Base-by-base conservation (phyloP, 2,888 invertebrate species). In the Atrina japonica region DNA sequence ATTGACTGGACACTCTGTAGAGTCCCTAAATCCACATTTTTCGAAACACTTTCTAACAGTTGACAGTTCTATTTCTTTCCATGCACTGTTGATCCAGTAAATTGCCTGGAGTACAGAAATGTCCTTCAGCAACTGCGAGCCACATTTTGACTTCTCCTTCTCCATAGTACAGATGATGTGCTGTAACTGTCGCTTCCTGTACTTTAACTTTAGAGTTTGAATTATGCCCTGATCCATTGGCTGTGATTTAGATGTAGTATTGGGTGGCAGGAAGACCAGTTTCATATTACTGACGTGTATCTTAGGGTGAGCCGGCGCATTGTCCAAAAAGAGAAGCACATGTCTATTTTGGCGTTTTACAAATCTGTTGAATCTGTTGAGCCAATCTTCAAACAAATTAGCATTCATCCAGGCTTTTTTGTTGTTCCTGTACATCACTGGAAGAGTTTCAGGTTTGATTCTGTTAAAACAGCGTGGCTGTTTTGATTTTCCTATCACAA, bases 151-250 rank as follows among this genome's bases (percentile, higher is more conserved):
- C 23, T 30, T 25, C n/a, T 52, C 16, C 7, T 45, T 27, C 1
- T 55, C 64, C 63, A 69, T 69, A 23, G 64, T 25, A 3, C 27
- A 6, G 3, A 69, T 29, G 21, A 69, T 64, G 21, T 45, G 29
- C 21, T 45, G 45, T 3, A 64, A 45, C 50, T 61, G 53, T 1
- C 56, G 18, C 56, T 59, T 66, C 35, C 70, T 30, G 29, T 41
- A 70, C 40, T 56, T 63, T 5, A 64, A 29, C 66, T 81, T 82
- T 45, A 77, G 53, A n/a, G 61, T 43, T 18, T 73, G 70, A 41
- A 83, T 81, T 50, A 82, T 70, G 14, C 80, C 81, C 61, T 82
- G 76, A 47, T 83, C 81, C 67, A 81, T 70, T 16, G 79, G 75
- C 56, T 80, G 78, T 21, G 68, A 14, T 23, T 69, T 55, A 18